Evolutionary conservation across 2,113 vertebrate species (phyloP).

Genomic region (Upupa epops): DNA sequence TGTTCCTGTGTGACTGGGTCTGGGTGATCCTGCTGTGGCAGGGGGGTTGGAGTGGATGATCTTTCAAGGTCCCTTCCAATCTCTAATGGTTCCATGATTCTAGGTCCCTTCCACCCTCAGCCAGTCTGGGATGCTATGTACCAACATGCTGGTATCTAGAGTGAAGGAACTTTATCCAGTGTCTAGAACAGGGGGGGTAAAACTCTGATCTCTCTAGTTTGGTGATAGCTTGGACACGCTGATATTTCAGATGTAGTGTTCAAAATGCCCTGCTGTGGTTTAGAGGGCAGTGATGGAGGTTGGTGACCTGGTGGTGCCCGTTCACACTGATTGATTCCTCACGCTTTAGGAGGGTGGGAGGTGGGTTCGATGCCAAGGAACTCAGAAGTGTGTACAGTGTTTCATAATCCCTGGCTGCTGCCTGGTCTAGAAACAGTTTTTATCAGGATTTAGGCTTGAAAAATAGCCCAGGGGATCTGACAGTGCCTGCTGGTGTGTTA

Average conservation of each 20-base stretch:
- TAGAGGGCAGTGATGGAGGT: background rate
- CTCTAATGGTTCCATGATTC: no score
- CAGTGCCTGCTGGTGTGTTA: background rate
- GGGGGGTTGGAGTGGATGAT: no score
- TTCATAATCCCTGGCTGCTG: background rate
- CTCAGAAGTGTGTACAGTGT: background rate
- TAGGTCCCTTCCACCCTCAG: no score
- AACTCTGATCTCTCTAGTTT: fast-evolving
- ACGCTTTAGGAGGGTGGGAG: background rate
- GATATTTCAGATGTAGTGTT: background rate
- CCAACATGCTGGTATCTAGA: background rate
- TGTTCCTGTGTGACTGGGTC: no score
- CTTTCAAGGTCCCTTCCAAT: no score
- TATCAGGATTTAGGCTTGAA: background rate
- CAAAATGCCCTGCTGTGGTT: background rate
- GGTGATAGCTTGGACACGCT: background rate
- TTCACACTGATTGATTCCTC: no score
- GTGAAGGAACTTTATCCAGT: background rate
- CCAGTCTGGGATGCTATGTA: no score
- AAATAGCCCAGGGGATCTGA: background rate
- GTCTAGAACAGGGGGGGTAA: background rate
- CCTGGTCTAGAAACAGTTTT: background rate
- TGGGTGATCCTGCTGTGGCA: no score
- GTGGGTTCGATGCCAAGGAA: background rate
- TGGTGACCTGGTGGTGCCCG: background rate